Evolutionary conservation across 1,140 invertebrate species (phyloP).

Genomic region (Brachionus plicatilis): DNA sequence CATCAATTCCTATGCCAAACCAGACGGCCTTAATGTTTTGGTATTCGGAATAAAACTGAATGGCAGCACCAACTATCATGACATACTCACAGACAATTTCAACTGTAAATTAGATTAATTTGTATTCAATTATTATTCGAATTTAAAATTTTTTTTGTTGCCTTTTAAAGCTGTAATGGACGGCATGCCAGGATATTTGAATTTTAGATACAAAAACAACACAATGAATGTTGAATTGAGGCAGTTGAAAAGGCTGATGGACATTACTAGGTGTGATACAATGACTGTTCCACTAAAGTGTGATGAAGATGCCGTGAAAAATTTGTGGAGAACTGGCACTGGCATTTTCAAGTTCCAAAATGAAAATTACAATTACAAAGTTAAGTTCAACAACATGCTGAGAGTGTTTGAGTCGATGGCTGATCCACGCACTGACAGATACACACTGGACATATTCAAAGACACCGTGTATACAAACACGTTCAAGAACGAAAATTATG

Average conservation of each 20-base stretch:
- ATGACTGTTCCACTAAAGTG: constrained; percentile 2
- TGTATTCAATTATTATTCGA: neutral
- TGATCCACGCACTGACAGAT: neutral
- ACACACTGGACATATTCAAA: neutral
- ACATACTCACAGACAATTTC: neutral
- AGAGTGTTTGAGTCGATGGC: constrained; percentile 14
- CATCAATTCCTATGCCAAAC: neutral
- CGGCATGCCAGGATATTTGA: constrained; percentile 19
- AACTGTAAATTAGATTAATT: neutral
- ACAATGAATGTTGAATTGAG: neutral
- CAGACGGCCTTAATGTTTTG: neutral
- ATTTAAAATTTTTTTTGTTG: neutral
- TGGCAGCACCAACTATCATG: neutral
- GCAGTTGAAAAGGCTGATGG: neutral
- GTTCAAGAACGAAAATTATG: constrained; percentile 1
- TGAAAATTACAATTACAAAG: neutral
- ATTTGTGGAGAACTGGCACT: constrained; percentile 23
- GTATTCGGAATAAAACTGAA: constrained; percentile 4
- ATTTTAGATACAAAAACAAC: constrained; percentile 26
- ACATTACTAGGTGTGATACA: constrained; percentile 6
- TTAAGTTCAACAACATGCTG: neutral
- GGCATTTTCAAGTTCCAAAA: neutral
- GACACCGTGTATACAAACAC: neutral
- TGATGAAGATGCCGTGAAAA: neutral
- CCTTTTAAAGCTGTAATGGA: neutral